Conservation (phyloP, 1,140 invertebrate species). For the Drosophila azteca region DNA sequence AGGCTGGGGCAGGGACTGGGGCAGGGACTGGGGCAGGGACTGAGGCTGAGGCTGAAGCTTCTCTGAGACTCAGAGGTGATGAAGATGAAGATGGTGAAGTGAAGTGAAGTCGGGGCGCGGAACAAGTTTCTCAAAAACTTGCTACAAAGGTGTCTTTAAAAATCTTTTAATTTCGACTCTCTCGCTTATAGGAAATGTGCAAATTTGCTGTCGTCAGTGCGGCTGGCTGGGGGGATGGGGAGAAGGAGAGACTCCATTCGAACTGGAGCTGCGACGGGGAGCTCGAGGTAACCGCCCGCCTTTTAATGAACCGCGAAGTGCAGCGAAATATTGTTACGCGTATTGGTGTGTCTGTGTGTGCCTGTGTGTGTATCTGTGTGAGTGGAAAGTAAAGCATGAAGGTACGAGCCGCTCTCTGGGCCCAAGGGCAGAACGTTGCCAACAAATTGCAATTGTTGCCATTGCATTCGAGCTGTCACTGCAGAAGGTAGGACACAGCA, state of each 20-base stretch:
- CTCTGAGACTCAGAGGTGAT: constrained; percentile 36
- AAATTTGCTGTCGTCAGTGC: constrained; percentile 70
- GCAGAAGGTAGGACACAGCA: constrained; percentile 25
- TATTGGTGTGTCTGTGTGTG: constrained; percentile 3
- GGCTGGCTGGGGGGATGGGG: background rate
- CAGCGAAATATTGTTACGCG: constrained; percentile 47
- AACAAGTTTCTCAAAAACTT: constrained; percentile 77
- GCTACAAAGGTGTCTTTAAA: constrained; percentile 81
- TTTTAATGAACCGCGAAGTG: constrained; percentile 84
- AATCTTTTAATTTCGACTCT: constrained; percentile 79
- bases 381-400: constrained; percentile 52
- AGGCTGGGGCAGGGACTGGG: constrained; percentile 18
- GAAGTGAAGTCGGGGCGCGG: constrained; percentile 63
- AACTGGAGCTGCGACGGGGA: constrained; percentile 1
- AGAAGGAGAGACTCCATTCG: constrained; percentile 17
- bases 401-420: constrained; percentile 24
- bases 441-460: constrained; percentile 84
- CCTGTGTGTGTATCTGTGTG: background rate
- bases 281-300: constrained; percentile 51
- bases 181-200: constrained; percentile 42
- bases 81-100: constrained; percentile 60
- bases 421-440: constrained; percentile 70
- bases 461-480: constrained; percentile 80
- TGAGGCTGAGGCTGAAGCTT: constrained; percentile 16
- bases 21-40: constrained; percentile 23